Percentiles rank a stretch among this genome's conserved stretches.
Conservation (phyloP, 1,140 invertebrate genomes). For the Drosophila bocki region DNA sequence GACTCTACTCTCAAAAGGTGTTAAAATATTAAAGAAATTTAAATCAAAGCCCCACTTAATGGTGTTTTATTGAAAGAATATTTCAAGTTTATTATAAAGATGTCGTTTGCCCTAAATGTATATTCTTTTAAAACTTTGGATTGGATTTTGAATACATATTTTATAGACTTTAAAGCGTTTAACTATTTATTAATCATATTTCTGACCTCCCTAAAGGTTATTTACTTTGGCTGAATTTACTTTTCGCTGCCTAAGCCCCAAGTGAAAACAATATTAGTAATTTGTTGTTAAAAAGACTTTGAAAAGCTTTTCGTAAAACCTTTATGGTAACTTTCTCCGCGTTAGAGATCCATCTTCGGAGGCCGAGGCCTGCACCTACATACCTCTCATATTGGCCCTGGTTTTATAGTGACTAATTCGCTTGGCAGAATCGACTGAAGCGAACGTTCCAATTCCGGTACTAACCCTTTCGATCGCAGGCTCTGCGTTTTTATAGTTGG, state of each 20-base stretch:
- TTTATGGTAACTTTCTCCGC: not conserved
- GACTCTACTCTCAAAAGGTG: too few relatives aligned
- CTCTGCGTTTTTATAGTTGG: constrained; percentile 36
- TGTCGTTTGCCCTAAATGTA: too few relatives aligned
- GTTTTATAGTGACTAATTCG: constrained; percentile 16
- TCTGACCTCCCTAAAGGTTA: not conserved
- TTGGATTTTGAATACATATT: not conserved
- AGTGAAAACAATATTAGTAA: not conserved
- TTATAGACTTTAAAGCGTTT: not conserved
- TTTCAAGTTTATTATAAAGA: too few relatives aligned
- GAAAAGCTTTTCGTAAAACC: not conserved
- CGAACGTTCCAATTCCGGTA: constrained; percentile 40
- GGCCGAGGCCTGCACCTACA: not conserved
- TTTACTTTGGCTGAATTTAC: not conserved
- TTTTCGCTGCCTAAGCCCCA: not conserved
- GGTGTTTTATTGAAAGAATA: too few relatives aligned
- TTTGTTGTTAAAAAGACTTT: not conserved
- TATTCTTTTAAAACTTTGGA: too few relatives aligned
- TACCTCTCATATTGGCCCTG: constrained; percentile 32
- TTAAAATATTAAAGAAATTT: too few relatives aligned
- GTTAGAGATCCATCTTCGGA: not conserved
- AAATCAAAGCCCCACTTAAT: too few relatives aligned
- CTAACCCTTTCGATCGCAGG: constrained; percentile 28
- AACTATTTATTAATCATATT: not conserved
- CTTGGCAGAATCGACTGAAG: constrained; percentile 20